Conservation (phyloP, 2,888 invertebrate species). For the Lissonota sp. region DNA sequence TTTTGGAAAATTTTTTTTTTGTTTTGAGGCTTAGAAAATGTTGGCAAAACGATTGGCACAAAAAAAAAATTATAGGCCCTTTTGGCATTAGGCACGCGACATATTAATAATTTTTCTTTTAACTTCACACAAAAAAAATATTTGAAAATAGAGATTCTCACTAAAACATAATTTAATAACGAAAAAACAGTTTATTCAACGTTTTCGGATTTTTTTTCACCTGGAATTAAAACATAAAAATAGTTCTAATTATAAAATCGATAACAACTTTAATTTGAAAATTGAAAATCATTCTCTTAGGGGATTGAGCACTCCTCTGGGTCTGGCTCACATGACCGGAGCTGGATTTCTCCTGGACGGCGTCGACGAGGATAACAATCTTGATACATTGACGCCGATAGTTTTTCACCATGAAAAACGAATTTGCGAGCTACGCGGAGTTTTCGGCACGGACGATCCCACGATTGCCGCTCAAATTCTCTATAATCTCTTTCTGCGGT, state of each 20-base stretch:
- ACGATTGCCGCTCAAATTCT: conserved; percentile 85
- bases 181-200: too few species aligned
- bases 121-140: neutral
- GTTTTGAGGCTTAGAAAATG: too few species aligned
- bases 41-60: too few species aligned
- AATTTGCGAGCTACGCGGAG: conserved; percentile 85
- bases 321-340: conserved; percentile 84
- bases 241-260: too few species aligned
- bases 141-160: too few species aligned
- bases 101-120: conserved; percentile 40
- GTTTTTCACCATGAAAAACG: conserved; percentile 74
- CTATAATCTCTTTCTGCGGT: conserved; percentile 83
- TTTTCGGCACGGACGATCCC: conserved; percentile 85
- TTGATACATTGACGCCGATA: conserved; percentile 75
- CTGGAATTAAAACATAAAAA: too few species aligned
- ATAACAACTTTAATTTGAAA: too few species aligned
- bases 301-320: conserved; percentile 85
- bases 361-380: conserved; percentile 70
- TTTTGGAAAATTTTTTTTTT: conserved; percentile 11
- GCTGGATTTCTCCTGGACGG: conserved; percentile 86
- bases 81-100: too few species aligned
- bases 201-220: too few species aligned
- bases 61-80: too few species aligned
- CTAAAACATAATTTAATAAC: too few species aligned
- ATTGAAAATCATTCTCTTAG: conserved; percentile 76